phyloP scores from a whole-genome alignment of 2,888 invertebrate genomes.

The Mythimna lalbum region DNA sequence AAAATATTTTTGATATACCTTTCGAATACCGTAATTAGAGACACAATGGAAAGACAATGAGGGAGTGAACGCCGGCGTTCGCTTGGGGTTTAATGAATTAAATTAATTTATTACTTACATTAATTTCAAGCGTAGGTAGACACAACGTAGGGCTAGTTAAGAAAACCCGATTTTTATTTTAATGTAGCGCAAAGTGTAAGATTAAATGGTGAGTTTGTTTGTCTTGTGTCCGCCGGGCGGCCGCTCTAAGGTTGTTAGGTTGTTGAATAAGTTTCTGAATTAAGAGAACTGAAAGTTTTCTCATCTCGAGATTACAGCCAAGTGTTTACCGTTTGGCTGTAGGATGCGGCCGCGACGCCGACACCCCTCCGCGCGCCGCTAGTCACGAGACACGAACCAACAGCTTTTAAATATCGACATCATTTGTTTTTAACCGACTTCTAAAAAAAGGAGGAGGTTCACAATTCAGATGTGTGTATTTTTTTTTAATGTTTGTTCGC shows the following conservation, averaged over 20 bases:
- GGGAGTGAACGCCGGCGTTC: too few species aligned
- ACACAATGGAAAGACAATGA: too few species aligned
- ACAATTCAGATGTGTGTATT: too few species aligned
- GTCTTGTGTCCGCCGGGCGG: conserved; percentile 86
- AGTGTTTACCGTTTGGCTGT: conserved; percentile 91
- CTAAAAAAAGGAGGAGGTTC: too few species aligned
- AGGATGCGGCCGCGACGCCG: conserved; percentile 83
- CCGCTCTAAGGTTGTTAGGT: conserved; percentile 90
- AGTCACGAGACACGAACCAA: conserved; percentile 33
- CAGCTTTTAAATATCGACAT: conserved; percentile 53
- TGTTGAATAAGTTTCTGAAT: conserved; percentile 91
- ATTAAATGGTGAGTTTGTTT: conserved; percentile 89
- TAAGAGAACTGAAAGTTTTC: conserved; percentile 91
- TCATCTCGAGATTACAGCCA: conserved; percentile 91
- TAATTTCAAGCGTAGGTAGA: not conserved
- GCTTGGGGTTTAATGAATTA: too few species aligned
- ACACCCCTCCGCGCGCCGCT: conserved; percentile 64
- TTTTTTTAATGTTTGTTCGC: too few species aligned
- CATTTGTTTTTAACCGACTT: too few species aligned
- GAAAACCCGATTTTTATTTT: conserved; percentile 69
- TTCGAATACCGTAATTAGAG: too few species aligned
- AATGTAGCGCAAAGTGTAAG: conserved; percentile 82
- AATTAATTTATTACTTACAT: conserved; percentile 16
- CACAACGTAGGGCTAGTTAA: conserved; percentile 39
- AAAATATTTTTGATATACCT: too few species aligned